Base-by-base conservation (phyloP, 2,888 invertebrate genomes). In the Folsomia candida region DNA sequence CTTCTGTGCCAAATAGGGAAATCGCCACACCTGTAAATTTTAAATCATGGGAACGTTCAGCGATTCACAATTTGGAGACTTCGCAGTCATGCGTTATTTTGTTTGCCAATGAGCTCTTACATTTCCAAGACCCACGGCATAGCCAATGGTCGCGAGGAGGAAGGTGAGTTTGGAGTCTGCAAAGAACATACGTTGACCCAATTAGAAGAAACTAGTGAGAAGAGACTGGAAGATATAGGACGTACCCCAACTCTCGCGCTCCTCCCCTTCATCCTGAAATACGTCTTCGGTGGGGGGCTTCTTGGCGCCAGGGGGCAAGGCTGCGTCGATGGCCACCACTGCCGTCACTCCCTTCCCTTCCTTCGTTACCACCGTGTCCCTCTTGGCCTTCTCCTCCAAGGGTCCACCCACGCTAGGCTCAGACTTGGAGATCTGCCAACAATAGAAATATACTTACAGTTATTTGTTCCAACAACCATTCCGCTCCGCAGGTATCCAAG, bases 1-100 rank as follows among this genome's bases (percentile, higher is more conserved):
- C 83, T 95, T 95, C 82, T 96, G 95, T 0, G 95, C 94, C 77
- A 96, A 85, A 84, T 96, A 96, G 0, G 96, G 96, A 84, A 96
- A 96, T 78, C 96, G 87, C 96, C 96, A 96, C 0, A 95, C 95
- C 20, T 67, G 29, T 14, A 2, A 11, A 2, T 14, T n/a, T 37
- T 37, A 37, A n/a, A n/a, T n/a, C n/a, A n/a, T n/a, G n/a, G n/a
- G n/a, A n/a, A n/a, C n/a, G n/a, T n/a, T n/a, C n/a, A n/a, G n/a
- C n/a, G n/a, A n/a, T n/a, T n/a, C n/a, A n/a, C n/a, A n/a, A n/a
- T n/a, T n/a, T n/a, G n/a, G n/a, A n/a, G n/a, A n/a, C n/a, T n/a
- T n/a, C n/a, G n/a, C n/a, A n/a, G n/a, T n/a, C n/a, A n/a, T n/a
- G n/a, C n/a, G n/a, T n/a, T n/a, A n/a, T n/a, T n/a, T n/a, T n/a